A percentile compares a stretch with the other conserved stretches of the same genome.
These are phyloP conservation scores for Chloroceryle inda DNA, from an alignment of 2,797 vertebrate genomes.

Conservation along the genomic window DNA sequence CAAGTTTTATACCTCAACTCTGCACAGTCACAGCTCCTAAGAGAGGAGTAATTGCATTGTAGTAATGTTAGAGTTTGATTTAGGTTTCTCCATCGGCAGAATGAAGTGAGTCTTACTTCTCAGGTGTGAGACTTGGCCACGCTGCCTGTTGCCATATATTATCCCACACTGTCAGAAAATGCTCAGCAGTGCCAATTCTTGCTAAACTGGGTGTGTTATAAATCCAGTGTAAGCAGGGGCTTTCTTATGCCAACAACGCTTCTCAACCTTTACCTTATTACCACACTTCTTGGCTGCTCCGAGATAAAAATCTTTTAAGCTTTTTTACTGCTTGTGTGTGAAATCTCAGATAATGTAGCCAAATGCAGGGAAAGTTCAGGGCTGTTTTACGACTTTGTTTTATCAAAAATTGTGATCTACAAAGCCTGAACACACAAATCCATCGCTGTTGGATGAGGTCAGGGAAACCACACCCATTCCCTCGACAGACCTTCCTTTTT, in stretches of 20 bases:
- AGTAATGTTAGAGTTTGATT: conserved; percentile 66
- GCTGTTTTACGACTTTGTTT: conserved; percentile 25
- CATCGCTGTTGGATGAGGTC: conserved; percentile 53
- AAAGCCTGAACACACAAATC: conserved; percentile 6
- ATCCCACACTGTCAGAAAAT: conserved; percentile 72
- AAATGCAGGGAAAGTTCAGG: conserved; percentile 63
- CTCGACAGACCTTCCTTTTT: conserved; percentile 36
- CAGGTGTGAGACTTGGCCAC: conserved; percentile 81
- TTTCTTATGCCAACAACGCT: conserved; percentile 74
- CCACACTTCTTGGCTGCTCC: conserved; percentile 68
- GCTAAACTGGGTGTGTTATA: conserved; percentile 70
- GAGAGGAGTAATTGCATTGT: conserved; percentile 37
- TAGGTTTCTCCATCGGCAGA: conserved; percentile 60
- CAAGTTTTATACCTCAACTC: conserved; percentile 31
- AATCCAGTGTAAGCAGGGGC: conserved; percentile 62
- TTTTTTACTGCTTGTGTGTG: conserved; percentile 49
- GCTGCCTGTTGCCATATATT: conserved; percentile 59
- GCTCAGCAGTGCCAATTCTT: conserved; percentile 68
- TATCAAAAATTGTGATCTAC: conserved; percentile 58
- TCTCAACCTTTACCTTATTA: conserved; percentile 81
- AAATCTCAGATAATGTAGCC: conserved; percentile 61
- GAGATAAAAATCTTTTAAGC: conserved; percentile 66
- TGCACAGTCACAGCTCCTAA: background rate
- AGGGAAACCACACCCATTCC: conserved; percentile 58
- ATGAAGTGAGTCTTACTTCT: conserved; percentile 68